Evolutionary conservation across 1,140 invertebrate genomes (phyloP).

Genomic region (Cotesia typhae): DNA sequence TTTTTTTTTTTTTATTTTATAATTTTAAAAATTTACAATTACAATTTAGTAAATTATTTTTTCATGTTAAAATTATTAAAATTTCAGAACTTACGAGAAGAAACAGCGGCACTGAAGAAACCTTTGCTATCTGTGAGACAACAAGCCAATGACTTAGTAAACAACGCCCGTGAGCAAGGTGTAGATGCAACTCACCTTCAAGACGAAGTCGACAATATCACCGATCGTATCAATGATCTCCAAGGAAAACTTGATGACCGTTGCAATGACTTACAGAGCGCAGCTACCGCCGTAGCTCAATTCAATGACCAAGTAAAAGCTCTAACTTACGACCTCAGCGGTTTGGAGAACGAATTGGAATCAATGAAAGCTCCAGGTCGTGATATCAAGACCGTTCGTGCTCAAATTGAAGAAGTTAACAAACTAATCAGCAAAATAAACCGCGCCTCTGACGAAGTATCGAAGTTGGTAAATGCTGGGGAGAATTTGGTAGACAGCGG

Average conservation of each 20-base stretch:
- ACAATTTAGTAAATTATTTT: constrained; percentile 7
- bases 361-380: constrained; percentile 84
- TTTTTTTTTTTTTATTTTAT: constrained; percentile 32
- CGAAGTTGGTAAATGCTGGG: constrained; percentile 75
- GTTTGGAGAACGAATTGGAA: constrained; percentile 86
- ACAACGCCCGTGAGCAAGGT: constrained; percentile 74
- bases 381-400: constrained; percentile 84
- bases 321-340: constrained; percentile 78
- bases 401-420: constrained; percentile 84
- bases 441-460: constrained; percentile 74
- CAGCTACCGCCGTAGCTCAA: constrained; percentile 84
- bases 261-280: constrained; percentile 83
- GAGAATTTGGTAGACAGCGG: constrained; percentile 83
- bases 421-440: constrained; percentile 75
- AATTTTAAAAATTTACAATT: neutral
- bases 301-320: constrained; percentile 88
- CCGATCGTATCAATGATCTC: constrained; percentile 81
- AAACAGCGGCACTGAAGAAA: constrained; percentile 78
- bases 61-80: constrained; percentile 18
- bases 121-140: constrained; percentile 77
- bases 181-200: constrained; percentile 78
- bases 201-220: constrained; percentile 80
- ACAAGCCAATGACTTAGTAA: constrained; percentile 77
- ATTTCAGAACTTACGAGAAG: constrained; percentile 72
- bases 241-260: constrained; percentile 81